Base-by-base conservation (phyloP, 2,888 invertebrate genomes). In the Linnaemya vulpina region DNA sequence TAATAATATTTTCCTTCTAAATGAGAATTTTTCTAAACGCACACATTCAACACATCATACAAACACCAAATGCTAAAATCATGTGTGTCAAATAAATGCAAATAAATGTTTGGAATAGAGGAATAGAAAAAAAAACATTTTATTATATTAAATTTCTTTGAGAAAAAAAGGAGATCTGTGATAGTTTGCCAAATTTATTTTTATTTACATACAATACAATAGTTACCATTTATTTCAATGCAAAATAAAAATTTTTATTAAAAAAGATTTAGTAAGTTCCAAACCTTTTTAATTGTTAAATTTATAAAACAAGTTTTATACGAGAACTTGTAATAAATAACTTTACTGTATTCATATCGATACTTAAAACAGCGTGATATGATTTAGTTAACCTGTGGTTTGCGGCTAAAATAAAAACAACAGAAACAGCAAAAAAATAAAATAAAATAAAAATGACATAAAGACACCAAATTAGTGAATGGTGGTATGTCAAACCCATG, bases 301-400 rank as follows among this genome's bases (percentile, higher is more conserved):
- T 20, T 51, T 20, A 51, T 20, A 11, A 11, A 51, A 51, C 20
- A 0, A 4, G 51, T 20, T 51, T 20, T 51, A 2, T 20, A 51
- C 49, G 4, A 22, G 22, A 22, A 53, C 20, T 13, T 13, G 1
- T 55, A 55, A 25, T 55, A 22, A 55, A 15, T 15, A 55, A 55
- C 11, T 58, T 55, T 1, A 7, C 35, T 60, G 60, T 35, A n/a
- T 22, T 1, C 11, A 22, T 58, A 38, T 60, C 10, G 30, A n/a
- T 30, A 58, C n/a, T 3, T 11, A 5, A 17, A 25, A 51, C 51
- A 38, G 20, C 15, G 35, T 67, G 51, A n/a, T 53, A 20, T 15
- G 1, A 3, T 58, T 25, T 30, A 30, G n/a, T 53, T 53, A 38
- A 53, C 15, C 68, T 53, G 53, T 53, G 17, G 53, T 53, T 63